Percentiles rank a stretch among this genome's conserved stretches.
These are phyloP conservation scores for Cyprinodon brontotheroides DNA, from an alignment of 2,113 vertebrate species.

Conservation along the genomic window DNA sequence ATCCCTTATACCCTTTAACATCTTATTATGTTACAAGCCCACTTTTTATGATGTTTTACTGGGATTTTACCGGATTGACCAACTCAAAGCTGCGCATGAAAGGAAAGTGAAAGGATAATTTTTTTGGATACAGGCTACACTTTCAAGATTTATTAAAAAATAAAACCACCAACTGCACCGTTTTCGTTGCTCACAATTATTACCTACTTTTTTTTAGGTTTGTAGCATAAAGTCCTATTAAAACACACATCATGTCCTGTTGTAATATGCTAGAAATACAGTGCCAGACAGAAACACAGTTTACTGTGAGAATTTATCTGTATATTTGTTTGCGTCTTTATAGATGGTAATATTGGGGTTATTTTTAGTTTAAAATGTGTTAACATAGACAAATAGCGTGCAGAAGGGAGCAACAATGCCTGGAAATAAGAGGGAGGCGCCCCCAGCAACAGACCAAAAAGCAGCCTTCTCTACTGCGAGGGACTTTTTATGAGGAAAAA, in stretches of 20 bases:
- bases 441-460: conserved; percentile 34
- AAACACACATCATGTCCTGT: background rate
- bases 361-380: background rate
- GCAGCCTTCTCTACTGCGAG: conserved; percentile 1
- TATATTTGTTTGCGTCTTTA: too few species aligned
- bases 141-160: background rate
- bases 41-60: background rate
- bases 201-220: too few species aligned
- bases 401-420: conserved; percentile 6
- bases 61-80: background rate
- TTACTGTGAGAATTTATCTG: too few species aligned
- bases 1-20: background rate
- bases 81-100: background rate
- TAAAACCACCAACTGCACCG: background rate
- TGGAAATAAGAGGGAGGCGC: conserved; percentile 33
- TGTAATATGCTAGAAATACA: background rate
- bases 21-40: background rate
- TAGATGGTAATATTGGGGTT: too few species aligned
- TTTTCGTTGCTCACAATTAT: background rate
- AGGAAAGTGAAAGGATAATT: too few species aligned
- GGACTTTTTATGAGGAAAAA: conserved; percentile 27
- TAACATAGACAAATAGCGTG: conserved; percentile 21
- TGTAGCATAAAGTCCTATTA: too few species aligned
- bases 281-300: too few species aligned
- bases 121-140: background rate